A percentile compares a stretch with the other conserved stretches of the same genome.
Conservation (phyloP, 2,888 invertebrate genomes). For the Electrophaes corylata region DNA sequence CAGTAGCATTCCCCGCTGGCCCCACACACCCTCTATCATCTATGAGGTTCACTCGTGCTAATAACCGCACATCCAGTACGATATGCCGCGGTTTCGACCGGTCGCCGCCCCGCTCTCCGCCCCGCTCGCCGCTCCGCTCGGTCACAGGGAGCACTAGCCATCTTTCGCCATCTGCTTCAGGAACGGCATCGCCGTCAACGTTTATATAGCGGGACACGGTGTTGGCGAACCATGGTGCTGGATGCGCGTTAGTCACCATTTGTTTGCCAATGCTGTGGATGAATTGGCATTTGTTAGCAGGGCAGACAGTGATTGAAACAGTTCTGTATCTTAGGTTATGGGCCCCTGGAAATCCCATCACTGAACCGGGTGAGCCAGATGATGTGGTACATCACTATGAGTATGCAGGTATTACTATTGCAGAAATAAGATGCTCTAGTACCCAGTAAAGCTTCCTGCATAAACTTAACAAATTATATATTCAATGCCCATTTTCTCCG, state of each 20-base stretch:
- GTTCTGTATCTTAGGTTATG: neutral
- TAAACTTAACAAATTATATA: too few relatives aligned
- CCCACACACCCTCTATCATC: constrained; percentile 72
- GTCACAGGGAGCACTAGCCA: constrained; percentile 60
- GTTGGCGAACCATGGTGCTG: constrained; percentile 69
- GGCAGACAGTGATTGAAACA: neutral
- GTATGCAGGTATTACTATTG: too few relatives aligned
- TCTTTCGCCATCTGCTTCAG: constrained; percentile 51
- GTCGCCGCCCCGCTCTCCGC: constrained; percentile 29
- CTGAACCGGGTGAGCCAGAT: too few relatives aligned
- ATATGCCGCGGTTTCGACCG: constrained; percentile 41
- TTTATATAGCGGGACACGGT: constrained; percentile 54
- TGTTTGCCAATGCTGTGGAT: constrained; percentile 68
- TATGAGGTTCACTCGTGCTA: constrained; percentile 66
- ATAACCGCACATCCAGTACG: constrained; percentile 58
- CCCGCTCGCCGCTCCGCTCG: constrained; percentile 46
- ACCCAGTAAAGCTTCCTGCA: too few relatives aligned
- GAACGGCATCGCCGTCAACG: constrained; percentile 57
- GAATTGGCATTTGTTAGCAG: neutral
- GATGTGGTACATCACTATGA: too few relatives aligned
- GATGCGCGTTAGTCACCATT: constrained; percentile 70
- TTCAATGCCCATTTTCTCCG: too few relatives aligned
- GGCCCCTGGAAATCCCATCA: too few relatives aligned
- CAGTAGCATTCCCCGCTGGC: constrained; percentile 68
- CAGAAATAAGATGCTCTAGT: too few relatives aligned